Evolutionary conservation across 2,888 invertebrate genomes (phyloP), one percentile per base, ranked within the genome.

Genomic region (Perithous albicinctus): DNA sequence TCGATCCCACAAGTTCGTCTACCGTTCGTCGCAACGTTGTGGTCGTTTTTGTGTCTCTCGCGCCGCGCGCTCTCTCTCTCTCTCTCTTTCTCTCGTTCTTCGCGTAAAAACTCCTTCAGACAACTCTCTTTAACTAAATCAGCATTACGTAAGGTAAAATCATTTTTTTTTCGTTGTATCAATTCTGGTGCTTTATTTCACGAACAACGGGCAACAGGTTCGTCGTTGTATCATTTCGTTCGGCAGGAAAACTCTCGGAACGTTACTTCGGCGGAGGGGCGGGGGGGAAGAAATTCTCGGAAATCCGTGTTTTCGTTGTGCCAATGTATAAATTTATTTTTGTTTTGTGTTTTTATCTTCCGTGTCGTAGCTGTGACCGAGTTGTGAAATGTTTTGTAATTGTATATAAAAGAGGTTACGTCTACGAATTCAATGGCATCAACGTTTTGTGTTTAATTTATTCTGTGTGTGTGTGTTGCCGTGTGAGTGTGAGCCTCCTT

Each of bases 81-180:
- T n/a, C n/a, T n/a, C n/a, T n/a, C n/a, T n/a, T n/a, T 56, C 54
- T 10, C n/a, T 56, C 48, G 26, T n/a, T 32, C 56, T 8, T 1
- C 38, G 54, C 54, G n/a, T n/a, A 54, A 38, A 23, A 54, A 35
- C 35, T 12, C 59, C 15, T n/a, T n/a, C 59, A 15, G 15, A 59
- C 29, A 59, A 59, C 18, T 29, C 54, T 29, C 54, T 26, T 56
- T 56, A 35, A 59, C 38, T 54, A 23, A 26, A 29, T 41, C 69
- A 41, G 23, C 69, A 41, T 70, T 70, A 70, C 69, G 56, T 70
- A 70, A 70, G 69, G 54, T 56, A 29, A 56, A 70, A 70, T 59
- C 10, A 15, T 35, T 32, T 32, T 35, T 32, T 32, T 6, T 59
- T 32, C 15, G 59, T 35, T 32, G 7, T 2, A 26, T n/a, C 2